Base-by-base conservation (phyloP, 2,888 invertebrate genomes). In the Steinernema hermaphroditum region DNA sequence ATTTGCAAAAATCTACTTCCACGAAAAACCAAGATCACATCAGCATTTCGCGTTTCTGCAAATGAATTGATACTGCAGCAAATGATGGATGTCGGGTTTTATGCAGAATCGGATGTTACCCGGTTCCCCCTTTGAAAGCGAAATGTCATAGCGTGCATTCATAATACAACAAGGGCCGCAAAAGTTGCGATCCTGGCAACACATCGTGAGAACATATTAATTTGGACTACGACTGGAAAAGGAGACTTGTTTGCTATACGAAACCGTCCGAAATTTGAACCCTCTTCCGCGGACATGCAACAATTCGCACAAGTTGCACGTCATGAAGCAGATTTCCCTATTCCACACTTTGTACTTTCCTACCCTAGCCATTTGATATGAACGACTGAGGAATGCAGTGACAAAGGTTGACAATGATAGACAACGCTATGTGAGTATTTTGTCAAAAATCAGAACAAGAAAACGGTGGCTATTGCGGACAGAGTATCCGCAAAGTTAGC, bases 1-100 rank as follows among this genome's bases (percentile, higher is more conserved):
- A 62, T 62, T 62, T 62, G 62, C 62, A 62, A 32, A 19, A 62
- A 62, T 62, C 34, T 32, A 62, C 62, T 62, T 62, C 62, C 62
- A 29, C 62, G 62, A 34, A 62, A 32, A 29, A 2, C 62, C 34
- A 8, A 62, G 62, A 62, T 62, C 62, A 32, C 62, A 62, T 62
- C 62, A 32, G 2, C 29, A 32, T 32, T 62, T 29, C 27, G 27
- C 62, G 32, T 16, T 24, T 19, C 50, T 62, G 62, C 62, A 62
- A 62, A 62, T 34, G 62, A 62, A 27, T 27, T 12, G 37, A 37
- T 12, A 37, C 37, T 8, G 54, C 22, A 24, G 29, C 62, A 34
- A 29, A 29, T 62, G 62, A 62, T 29, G 32, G 22, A 54, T 22
- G 54, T 27, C 6, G 4, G 22, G 22, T 9, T 6, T 19, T 16